Conservation (phyloP, 2,113 vertebrate species). For the Carettochelys insculpta region DNA sequence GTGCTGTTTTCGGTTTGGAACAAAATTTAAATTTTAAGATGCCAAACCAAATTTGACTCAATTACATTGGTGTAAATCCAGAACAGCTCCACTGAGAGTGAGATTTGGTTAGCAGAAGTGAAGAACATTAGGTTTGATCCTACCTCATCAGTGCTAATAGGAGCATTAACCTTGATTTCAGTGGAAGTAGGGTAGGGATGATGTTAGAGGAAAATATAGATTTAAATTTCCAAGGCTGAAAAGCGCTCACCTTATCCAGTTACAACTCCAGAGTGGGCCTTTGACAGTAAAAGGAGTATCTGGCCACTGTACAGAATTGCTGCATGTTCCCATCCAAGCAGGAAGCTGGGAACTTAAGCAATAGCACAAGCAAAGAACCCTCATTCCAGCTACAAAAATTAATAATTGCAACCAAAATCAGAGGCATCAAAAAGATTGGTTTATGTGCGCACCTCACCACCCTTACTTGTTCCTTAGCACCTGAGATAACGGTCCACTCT, state of each 20-base stretch:
- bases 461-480: background rate
- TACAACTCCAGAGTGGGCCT: background rate
- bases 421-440: background rate
- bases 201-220: background rate
- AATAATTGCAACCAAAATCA: constrained; percentile 8
- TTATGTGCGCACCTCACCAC: background rate
- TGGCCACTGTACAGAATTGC: constrained; percentile 1
- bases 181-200: background rate
- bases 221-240: background rate
- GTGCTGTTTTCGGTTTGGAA: background rate
- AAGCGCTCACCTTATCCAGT: background rate
- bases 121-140: background rate
- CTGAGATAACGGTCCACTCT: constrained; percentile 15
- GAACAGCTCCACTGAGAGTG: background rate
- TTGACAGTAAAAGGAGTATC: background rate
- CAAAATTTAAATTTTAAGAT: background rate
- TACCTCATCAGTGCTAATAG: background rate
- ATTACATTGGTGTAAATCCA: background rate
- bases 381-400: constrained; percentile 29
- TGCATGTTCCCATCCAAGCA: background rate
- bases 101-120: background rate
- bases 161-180: background rate
- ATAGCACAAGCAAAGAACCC: background rate
- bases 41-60: background rate
- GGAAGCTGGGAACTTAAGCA: constrained; percentile 8